Percentiles rank a stretch among this genome's conserved stretches.
These are phyloP conservation scores for Condylura cristata DNA, from an alignment of 2,113 vertebrate genomes.

Conservation along the genomic window DNA sequence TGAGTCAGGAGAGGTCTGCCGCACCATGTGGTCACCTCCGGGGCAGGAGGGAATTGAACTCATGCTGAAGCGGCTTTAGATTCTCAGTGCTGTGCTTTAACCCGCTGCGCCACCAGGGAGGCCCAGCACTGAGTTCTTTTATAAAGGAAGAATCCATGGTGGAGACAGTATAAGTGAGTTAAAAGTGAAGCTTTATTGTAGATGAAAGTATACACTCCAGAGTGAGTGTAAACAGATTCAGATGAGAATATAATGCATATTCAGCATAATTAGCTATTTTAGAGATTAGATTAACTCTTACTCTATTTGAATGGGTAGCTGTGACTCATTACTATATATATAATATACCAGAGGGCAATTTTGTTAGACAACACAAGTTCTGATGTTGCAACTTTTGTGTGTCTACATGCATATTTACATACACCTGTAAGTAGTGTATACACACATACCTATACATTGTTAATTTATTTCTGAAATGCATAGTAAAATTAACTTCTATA, in stretches of 20 bases:
- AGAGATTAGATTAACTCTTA: not conserved
- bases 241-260: too few species aligned
- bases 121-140: too few species aligned
- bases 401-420: not conserved
- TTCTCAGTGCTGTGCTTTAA: too few species aligned
- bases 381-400: not conserved
- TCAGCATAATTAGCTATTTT: not conserved
- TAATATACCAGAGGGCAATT: not conserved
- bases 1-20: too few species aligned
- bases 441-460: not conserved
- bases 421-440: not conserved
- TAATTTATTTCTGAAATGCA: not conserved
- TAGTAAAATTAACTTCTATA: not conserved
- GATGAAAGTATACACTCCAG: too few species aligned
- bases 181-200: too few species aligned
- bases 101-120: too few species aligned
- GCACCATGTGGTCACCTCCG: too few species aligned
- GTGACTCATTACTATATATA: not conserved
- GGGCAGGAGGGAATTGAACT: too few species aligned
- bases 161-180: too few species aligned
- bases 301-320: not conserved
- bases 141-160: not conserved
- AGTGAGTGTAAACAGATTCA: not conserved
- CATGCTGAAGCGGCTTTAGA: too few species aligned
- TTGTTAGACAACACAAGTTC: not conserved